Base-by-base conservation (phyloP, 1,140 invertebrate species). In the Orchesella cincta region DNA sequence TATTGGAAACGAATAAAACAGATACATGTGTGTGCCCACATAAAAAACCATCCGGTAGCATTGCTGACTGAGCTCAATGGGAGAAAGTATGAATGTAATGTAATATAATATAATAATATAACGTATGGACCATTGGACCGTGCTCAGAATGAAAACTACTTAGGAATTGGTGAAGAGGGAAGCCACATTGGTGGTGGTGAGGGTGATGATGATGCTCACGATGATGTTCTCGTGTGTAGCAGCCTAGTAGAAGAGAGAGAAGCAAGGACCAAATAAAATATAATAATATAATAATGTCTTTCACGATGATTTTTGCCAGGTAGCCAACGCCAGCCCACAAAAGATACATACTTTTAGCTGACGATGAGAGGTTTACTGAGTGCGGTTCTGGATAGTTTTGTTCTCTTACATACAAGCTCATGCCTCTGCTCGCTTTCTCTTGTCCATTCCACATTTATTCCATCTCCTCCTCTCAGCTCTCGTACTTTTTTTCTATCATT, bases 251-350 rank as follows among this genome's bases (percentile, higher is more conserved):
- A 46, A 46, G 39, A 46, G 39, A 20, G 20, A 46, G 39, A 46
- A 46, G 20, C 8, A 46, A 46, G 20, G 39, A 46, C n/a, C n/a
- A 57, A 57, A 57, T 16, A 57, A 57, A 57, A 57, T 57, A 26
- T 57, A 57, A 57, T 57, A 57, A 57, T 57, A 57, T 57, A 57
- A 57, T 57, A 67, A 67, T 67, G 31, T 67, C 31, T 57, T 57
- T 26, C 52, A 12, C 33, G 62, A 31, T 33, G 62, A 67, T 67
- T 67, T 67, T 67, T 33, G 31, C 62, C 62, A 67, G 62, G 62
- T 67, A 67, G 62, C 62, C 31, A 33, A 67, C 57, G 8, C 28
- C 57, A 64, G 23, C 5, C 34, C 67, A 71, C 67, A 71, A 71
- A 64, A 71, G 54, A 57, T 57, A 57, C 54, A 18, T 57, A 26